Evolutionary conservation across 1,140 invertebrate genomes (phyloP).

Genomic region (Araneus ventricosus): DNA sequence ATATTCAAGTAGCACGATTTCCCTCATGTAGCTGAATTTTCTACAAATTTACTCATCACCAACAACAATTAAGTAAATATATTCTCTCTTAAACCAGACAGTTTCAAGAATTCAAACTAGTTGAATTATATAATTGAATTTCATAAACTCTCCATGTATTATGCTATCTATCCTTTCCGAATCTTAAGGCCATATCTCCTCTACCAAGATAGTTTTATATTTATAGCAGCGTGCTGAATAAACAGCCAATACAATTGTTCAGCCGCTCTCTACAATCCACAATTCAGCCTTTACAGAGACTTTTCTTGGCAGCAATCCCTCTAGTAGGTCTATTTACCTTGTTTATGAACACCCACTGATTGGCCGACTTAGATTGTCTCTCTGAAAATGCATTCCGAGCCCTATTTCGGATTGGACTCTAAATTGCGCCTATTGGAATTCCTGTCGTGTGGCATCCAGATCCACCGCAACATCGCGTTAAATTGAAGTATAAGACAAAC

Average conservation of each 20-base stretch:
- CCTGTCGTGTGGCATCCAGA: slow-evolving; percentile 20
- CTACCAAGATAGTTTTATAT: neutral
- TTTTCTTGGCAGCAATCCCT: neutral
- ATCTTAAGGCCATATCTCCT: neutral
- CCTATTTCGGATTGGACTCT: slow-evolving; percentile 23
- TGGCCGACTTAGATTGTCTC: neutral
- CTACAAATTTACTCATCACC: too few species aligned
- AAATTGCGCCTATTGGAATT: slow-evolving; percentile 37
- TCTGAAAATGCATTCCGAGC: neutral
- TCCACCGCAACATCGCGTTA: slow-evolving; percentile 33
- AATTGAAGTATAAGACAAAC: slow-evolving; percentile 43
- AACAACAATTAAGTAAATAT: too few species aligned
- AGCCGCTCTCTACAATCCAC: neutral
- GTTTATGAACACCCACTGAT: neutral
- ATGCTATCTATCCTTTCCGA: neutral
- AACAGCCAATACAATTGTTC: neutral
- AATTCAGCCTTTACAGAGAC: neutral
- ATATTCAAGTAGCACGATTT: too few species aligned
- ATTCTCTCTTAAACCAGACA: neutral
- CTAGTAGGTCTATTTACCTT: slow-evolving; percentile 11
- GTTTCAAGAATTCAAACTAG: neutral
- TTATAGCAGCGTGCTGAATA: neutral
- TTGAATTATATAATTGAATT: neutral
- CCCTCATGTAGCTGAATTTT: too few species aligned
- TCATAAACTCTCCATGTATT: neutral